A percentile compares a stretch with the other conserved stretches of the same genome.
These are phyloP conservation scores for Microhierax caerulescens DNA, from an alignment of 2,797 vertebrate genomes.

Conservation along the genomic window DNA sequence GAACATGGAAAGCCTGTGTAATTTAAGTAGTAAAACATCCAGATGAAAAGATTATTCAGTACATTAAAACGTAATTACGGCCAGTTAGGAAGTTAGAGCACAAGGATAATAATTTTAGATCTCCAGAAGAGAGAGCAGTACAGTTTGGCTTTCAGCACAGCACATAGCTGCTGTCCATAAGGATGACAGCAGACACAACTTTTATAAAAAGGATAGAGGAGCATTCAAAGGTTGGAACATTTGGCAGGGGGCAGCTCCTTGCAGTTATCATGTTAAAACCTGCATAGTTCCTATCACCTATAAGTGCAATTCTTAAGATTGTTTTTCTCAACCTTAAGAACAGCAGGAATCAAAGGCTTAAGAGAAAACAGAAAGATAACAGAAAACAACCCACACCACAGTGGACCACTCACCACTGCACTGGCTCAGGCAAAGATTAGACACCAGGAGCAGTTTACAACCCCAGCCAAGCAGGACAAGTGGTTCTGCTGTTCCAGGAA, in stretches of 20 bases:
- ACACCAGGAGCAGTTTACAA: neutral
- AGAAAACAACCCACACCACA: neutral
- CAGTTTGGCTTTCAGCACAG: neutral
- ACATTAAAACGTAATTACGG: slow-evolving; percentile 1
- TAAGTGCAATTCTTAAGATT: neutral
- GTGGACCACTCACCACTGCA: neutral
- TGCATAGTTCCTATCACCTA: fast-evolving
- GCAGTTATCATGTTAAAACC: neutral
- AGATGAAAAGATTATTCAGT: slow-evolving; percentile 37
- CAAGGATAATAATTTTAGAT: neutral
- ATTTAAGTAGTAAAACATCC: slow-evolving; percentile 19
- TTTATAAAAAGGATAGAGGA: neutral
- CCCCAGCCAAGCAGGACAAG: neutral
- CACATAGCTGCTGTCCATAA: neutral
- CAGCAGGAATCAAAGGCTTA: neutral
- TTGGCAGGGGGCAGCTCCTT: neutral
- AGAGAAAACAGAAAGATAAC: neutral
- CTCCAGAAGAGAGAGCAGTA: neutral
- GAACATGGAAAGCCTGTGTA: neutral
- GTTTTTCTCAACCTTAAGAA: neutral
- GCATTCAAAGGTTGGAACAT: neutral
- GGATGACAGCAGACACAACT: neutral
- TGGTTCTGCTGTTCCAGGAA: neutral
- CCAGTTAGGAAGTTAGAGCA: slow-evolving; percentile 11
- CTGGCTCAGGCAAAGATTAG: neutral